phyloP scores from a whole-genome alignment of 92 coral and sea anemone genomes.

The Plumapathes pennacea region DNA sequence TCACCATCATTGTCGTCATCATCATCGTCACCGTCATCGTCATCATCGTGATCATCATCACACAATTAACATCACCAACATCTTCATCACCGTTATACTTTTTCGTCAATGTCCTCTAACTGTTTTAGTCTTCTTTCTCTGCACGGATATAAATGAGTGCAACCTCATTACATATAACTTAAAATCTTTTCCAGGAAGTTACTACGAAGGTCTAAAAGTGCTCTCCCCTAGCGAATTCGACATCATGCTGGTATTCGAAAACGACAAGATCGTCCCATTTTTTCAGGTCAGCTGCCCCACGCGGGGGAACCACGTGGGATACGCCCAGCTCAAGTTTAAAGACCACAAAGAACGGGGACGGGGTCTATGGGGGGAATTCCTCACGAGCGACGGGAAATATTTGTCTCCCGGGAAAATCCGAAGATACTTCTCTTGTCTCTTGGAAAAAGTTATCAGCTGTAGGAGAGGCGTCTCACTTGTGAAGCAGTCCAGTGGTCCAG shows the following conservation, averaged over 20 bases:
- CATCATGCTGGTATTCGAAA: conserved; percentile 36
- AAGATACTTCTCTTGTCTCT: conserved; percentile 10
- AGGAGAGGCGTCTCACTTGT: background rate
- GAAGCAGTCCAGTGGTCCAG: conserved; percentile 26
- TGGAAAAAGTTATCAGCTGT: background rate
- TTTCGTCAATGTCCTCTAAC: background rate
- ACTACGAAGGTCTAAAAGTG: conserved; percentile 51
- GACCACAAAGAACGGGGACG: background rate
- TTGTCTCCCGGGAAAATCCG: conserved; percentile 44
- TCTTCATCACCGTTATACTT: too few species aligned
- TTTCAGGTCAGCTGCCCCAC: conserved; percentile 5
- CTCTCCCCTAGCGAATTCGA: conserved; percentile 46
- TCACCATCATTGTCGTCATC: too few species aligned
- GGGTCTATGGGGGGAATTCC: conserved; percentile 16
- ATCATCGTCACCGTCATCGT: too few species aligned
- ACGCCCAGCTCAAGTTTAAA: conserved; percentile 19
- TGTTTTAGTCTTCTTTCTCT: too few species aligned
- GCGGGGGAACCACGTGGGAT: conserved; percentile 15
- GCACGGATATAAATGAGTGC: background rate
- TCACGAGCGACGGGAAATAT: conserved; percentile 39
- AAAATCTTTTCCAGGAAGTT: conserved; percentile 34
- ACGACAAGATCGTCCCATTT: background rate
- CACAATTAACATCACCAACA: too few species aligned
- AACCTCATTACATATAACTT: background rate
- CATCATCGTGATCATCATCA: too few species aligned